phyloP scores from a whole-genome alignment of 2,113 vertebrate species.

The Apeltes quadracus region DNA sequence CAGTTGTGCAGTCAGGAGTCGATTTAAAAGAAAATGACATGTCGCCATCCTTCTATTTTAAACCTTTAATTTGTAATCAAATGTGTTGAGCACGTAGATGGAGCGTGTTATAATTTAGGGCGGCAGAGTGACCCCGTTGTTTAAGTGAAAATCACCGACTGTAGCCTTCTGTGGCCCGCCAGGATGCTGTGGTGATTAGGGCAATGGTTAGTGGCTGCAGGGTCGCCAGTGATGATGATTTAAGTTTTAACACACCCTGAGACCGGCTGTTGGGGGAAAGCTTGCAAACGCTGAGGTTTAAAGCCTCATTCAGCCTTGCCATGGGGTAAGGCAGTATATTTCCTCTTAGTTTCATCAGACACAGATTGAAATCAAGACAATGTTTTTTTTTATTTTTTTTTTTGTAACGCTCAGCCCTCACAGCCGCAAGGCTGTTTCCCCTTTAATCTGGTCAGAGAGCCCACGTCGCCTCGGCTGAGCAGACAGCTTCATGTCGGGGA shows the following conservation, averaged over 20 bases:
- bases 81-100: not conserved
- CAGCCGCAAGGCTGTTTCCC: slow-evolving; percentile 47
- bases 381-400: slow-evolving; percentile 25
- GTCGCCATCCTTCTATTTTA: not conserved
- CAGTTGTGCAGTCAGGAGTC: not conserved
- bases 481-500: slow-evolving; percentile 65
- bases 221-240: slow-evolving; percentile 52
- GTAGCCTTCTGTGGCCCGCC: slow-evolving; percentile 26
- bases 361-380: slow-evolving; percentile 53
- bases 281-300: slow-evolving; percentile 43
- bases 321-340: slow-evolving; percentile 26
- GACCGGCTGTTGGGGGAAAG: slow-evolving; percentile 24
- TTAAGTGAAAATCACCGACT: slow-evolving; percentile 16
- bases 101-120: slow-evolving; percentile 14
- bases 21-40: not conserved
- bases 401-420: slow-evolving; percentile 28
- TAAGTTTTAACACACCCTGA: slow-evolving; percentile 34
- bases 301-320: slow-evolving; percentile 37
- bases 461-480: slow-evolving; percentile 36
- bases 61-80: not conserved
- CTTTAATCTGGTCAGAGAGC: slow-evolving; percentile 57
- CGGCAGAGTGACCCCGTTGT: slow-evolving; percentile 1
- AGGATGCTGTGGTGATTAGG: slow-evolving; percentile 36
- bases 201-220: slow-evolving; percentile 37
- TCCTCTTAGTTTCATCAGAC: slow-evolving; percentile 63